phyloP scores from a whole-genome alignment of 2,797 vertebrate genomes.

The Pelodytes ibericus region DNA sequence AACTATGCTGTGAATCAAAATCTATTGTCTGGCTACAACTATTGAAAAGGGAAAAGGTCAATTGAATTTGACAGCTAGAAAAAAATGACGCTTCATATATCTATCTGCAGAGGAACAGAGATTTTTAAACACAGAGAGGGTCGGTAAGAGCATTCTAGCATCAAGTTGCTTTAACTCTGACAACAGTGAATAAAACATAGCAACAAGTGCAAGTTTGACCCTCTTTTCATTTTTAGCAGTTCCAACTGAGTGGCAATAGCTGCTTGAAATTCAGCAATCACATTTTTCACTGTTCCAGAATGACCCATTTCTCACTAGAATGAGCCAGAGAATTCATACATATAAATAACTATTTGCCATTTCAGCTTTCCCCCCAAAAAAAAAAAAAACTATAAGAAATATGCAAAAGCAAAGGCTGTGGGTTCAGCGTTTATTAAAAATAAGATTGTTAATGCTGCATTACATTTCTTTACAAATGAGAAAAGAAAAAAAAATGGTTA shows the following conservation, averaged over 20 bases:
- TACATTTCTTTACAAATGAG: slow-evolving; percentile 12
- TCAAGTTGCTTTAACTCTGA: slow-evolving; percentile 70
- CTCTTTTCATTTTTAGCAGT: slow-evolving; percentile 77
- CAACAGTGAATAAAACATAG: slow-evolving; percentile 72
- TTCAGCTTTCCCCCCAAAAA: slow-evolving; percentile 71
- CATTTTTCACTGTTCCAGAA: slow-evolving; percentile 79
- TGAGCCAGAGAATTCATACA: slow-evolving; percentile 85
- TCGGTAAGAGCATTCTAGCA: slow-evolving; percentile 58
- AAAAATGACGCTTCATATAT: slow-evolving; percentile 8
- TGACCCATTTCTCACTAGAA: slow-evolving; percentile 82
- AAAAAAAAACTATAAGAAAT: slow-evolving; percentile 66
- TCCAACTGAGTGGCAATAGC: slow-evolving; percentile 71
- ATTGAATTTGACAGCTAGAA: not conserved
- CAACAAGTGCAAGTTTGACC: slow-evolving; percentile 65
- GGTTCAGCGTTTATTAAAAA: slow-evolving; percentile 49
- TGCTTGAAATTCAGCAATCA: slow-evolving; percentile 83
- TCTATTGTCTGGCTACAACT: not conserved
- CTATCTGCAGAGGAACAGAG: slow-evolving; percentile 41
- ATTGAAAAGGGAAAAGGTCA: not conserved
- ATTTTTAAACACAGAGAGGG: slow-evolving; percentile 50
- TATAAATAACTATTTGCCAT: slow-evolving; percentile 81
- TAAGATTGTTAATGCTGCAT: slow-evolving; percentile 24
- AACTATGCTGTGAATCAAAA: not conserved
- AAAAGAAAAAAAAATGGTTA: too few relatives aligned
- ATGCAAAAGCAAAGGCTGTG: slow-evolving; percentile 45